A percentile compares a stretch with the other conserved stretches of the same genome.
These are phyloP conservation scores for Silurus glanis DNA, from an alignment of 2,113 vertebrate species.

Conservation along the genomic window DNA sequence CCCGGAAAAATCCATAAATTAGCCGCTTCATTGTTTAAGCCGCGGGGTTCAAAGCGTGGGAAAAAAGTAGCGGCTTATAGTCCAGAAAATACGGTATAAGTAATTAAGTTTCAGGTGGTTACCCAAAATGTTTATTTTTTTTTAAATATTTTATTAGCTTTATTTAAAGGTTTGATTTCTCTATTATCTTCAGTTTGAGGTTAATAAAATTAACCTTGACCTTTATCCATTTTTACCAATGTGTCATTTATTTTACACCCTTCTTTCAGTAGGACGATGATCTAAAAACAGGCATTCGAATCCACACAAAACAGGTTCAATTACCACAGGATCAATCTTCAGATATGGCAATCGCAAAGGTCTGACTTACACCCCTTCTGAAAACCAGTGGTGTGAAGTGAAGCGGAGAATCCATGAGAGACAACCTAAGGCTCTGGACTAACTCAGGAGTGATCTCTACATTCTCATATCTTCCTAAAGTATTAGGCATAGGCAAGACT, in stretches of 20 bases:
- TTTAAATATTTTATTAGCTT: background rate
- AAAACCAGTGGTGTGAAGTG: background rate
- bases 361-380: background rate
- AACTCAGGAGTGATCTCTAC: background rate
- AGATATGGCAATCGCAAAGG: background rate
- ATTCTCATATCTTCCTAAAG: background rate
- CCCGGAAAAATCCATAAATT: no score
- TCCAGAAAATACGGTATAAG: no score
- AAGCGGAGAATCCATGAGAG: background rate
- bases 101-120: background rate
- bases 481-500: background rate
- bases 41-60: no score
- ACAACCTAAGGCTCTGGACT: background rate
- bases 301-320: background rate
- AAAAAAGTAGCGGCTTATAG: no score
- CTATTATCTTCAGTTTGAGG: background rate
- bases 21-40: no score
- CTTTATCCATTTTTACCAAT: background rate
- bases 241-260: background rate
- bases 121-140: background rate
- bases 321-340: background rate
- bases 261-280: background rate
- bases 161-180: background rate
- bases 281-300: no score
- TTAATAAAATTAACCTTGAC: background rate